A percentile compares a stretch with the other conserved stretches of the same genome.
Conservation (phyloP, 92 coral and sea anemone species). For the Plumapathes pennacea region DNA sequence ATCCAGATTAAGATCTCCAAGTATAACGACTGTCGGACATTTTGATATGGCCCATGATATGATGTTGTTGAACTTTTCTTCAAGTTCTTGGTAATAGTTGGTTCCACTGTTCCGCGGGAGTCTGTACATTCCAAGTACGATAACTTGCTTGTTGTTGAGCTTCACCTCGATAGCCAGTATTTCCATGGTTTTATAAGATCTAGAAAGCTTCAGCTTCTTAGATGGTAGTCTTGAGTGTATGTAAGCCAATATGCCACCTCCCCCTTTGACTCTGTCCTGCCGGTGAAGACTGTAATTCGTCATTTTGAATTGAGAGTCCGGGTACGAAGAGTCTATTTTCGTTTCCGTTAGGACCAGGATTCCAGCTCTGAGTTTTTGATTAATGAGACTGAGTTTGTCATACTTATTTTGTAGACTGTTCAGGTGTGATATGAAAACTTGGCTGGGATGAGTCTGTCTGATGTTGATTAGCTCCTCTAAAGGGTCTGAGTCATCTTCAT, state of each 20-base stretch:
- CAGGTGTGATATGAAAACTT: conserved; percentile 14
- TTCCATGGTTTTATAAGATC: conserved; percentile 13
- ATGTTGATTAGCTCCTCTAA: conserved; percentile 7
- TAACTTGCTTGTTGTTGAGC: background rate
- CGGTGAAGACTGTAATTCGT: conserved; percentile 35
- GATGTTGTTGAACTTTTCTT: conserved; percentile 10
- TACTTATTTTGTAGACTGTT: conserved; percentile 27
- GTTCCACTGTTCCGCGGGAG: conserved; percentile 5
- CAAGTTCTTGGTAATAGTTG: conserved; percentile 3
- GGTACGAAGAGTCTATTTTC: conserved; percentile 36
- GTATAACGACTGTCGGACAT: background rate
- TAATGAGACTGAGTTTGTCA: conserved; percentile 16
- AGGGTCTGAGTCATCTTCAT: conserved; percentile 5
- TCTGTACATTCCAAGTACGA: conserved; percentile 16
- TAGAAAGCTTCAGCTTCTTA: conserved; percentile 6
- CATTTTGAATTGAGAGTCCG: conserved; percentile 30
- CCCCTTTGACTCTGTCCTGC: conserved; percentile 43
- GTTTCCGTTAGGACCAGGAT: conserved; percentile 29
- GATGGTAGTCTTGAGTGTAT: conserved; percentile 6
- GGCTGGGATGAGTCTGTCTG: conserved; percentile 10
- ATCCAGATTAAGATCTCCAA: conserved; percentile 20
- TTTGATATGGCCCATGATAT: conserved; percentile 16
- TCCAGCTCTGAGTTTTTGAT: conserved; percentile 13
- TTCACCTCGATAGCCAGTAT: conserved; percentile 15
- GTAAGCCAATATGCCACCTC: conserved; percentile 39